Evolutionary conservation across 1,140 invertebrate genomes (phyloP), one percentile per base, ranked within the genome.

Genomic region (Macrotrachela quadricornifera): DNA sequence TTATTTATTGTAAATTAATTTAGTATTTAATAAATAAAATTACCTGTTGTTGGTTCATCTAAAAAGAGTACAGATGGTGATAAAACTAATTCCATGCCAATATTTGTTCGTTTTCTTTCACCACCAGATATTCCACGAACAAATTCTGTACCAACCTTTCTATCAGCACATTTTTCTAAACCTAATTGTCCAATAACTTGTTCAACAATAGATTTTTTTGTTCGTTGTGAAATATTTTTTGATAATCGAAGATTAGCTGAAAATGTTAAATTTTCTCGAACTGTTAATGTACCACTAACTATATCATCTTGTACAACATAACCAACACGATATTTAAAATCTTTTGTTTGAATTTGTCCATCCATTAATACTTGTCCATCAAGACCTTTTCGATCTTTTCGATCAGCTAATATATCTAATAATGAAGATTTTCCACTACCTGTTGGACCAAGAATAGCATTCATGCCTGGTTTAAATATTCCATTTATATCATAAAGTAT

Each of bases 351-450:
- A 21, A 60, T 62, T 18, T 54, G 51, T 14, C 67, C 66, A 62
- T 70, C 63, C n/a, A 70, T 56, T 6, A 70, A 50, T 37, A 70
- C 55, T 10, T 58, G 52, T 12, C 68, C 68, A 4, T 46, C 41
- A n/a, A 68, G 48, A 46, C 63, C 62, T 15, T 13, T 39, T 14
- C 61, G 63, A 55, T 68, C 62, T 49, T 70, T 70, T 41, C 67
- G 58, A 6, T 64, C 67, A 13, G 67, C 67, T 15, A 70, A 52
- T 6, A 70, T 59, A 61, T 70, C 67, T 41, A 70, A 58, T 16
- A 69, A 69, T 65, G 66, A 67, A 18, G 67, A 67, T 57, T 70
- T 70, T 49, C 67, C 67, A 60, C 66, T 64, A 21, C 67, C 67
- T 46, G 67, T 70, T 48, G 67, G 67, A 37, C 67, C 67, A 10